Evolutionary conservation across 2,888 invertebrate genomes (phyloP).

Genomic region (Hedya salicella): DNA sequence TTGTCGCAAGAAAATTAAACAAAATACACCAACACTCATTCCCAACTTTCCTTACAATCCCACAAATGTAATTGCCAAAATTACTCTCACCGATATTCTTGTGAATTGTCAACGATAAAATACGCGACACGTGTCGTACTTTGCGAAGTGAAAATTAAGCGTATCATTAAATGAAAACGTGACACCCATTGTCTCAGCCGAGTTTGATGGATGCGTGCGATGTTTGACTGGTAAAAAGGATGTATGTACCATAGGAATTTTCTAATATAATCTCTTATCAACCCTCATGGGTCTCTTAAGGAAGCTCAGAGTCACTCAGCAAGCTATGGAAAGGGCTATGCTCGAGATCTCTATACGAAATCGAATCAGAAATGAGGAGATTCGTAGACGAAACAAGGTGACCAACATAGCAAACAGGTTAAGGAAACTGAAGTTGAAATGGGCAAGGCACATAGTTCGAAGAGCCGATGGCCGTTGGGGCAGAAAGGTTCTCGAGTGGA

Average conservation of each 20-base stretch:
- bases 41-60: not conserved
- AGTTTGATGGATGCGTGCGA: conserved; percentile 21
- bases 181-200: conserved; percentile 24
- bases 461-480: too few species aligned
- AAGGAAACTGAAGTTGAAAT: too few species aligned
- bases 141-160: conserved; percentile 35
- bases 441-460: too few species aligned
- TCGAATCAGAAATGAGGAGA: too few species aligned
- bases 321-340: too few species aligned
- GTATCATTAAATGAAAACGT: conserved; percentile 40
- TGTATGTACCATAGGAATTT: not conserved
- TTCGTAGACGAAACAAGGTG: too few species aligned
- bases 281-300: too few species aligned
- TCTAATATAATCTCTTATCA: too few species aligned
- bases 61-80: conserved; percentile 33
- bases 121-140: conserved; percentile 16
- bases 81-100: conserved; percentile 38
- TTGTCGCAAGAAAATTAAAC: not conserved
- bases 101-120: conserved; percentile 29
- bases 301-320: too few species aligned
- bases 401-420: too few species aligned
- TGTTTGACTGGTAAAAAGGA: conserved; percentile 3
- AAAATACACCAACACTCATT: not conserved
- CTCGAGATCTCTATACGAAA: too few species aligned
- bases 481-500: too few species aligned